Base-by-base conservation (phyloP, 2,888 invertebrate species). In the Chouioia cunea region DNA sequence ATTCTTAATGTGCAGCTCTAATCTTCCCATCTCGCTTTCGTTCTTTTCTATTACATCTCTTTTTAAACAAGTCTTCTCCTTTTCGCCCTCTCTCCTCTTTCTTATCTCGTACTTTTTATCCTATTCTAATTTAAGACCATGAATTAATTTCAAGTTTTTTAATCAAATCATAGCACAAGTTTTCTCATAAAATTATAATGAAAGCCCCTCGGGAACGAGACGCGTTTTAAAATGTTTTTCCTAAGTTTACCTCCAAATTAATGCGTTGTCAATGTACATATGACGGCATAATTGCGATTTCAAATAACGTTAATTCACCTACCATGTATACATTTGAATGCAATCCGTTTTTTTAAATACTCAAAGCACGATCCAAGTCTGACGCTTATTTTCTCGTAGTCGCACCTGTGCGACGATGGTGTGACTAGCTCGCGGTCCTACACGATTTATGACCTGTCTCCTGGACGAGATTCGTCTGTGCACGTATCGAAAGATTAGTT, bases 1-100 rank as follows among this genome's bases (percentile, higher is more conserved):
- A 84, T 85, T 84, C 84, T 81, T 80, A 78, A 79, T 80, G 80
- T 80, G 80, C 74, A 65, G 54, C 76, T 73, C 58, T 74, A 67
- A 70, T 69, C 76, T 74, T 72, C 74, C 74, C 71, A 60, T 76
- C 76, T 71, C 60, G 67, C 73, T 74, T 71, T 77, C 74, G 74
- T 70, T 66, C 58, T 58, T 70, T 70, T 65, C 53, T 57, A 67
- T 73, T 71, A 58, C 60, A 70, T 75, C 58, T 69, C 65, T 74
- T 73, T 71, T 73, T 73, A 68, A 73, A 71, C 65, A 67, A 69
- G 66, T 65, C 60, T 67, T 15, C 52, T 50, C 20, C 14, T 18
- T 56, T 27, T 57, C 8, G 23, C 8, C 43, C 16, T n/a, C 15
- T 1, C 48, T 59, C 27, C 20, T 57, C 10, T 43, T 64, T 46